phyloP scores from a whole-genome alignment of 1,140 invertebrate species.

The Drosophila ficusphila region DNA sequence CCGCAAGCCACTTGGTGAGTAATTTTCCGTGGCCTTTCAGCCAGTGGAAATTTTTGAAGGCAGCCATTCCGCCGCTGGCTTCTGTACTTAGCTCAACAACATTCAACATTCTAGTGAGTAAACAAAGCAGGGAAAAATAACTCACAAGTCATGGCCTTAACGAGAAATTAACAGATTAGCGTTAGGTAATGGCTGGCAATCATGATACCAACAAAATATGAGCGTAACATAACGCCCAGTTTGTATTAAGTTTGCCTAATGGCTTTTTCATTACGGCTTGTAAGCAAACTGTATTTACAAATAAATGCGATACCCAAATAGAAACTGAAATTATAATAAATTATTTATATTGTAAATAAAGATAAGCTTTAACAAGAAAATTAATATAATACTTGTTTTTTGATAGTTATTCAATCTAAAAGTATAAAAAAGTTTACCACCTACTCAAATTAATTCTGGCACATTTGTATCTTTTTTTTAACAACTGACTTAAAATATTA shows the following conservation, averaged over 20 bases:
- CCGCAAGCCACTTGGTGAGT: constrained; percentile 61
- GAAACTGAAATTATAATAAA: too few relatives aligned
- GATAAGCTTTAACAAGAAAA: too few relatives aligned
- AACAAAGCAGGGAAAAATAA: constrained; percentile 26
- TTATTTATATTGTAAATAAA: too few relatives aligned
- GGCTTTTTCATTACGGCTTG: not conserved
- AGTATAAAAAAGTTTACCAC: too few relatives aligned
- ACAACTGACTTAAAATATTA: too few relatives aligned
- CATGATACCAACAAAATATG: constrained; percentile 28
- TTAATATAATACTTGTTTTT: too few relatives aligned
- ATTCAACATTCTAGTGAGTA: constrained; percentile 20
- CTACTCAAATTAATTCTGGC: too few relatives aligned
- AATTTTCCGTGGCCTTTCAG: constrained; percentile 51
- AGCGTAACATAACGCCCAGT: not conserved
- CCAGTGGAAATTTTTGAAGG: constrained; percentile 23
- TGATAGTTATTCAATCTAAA: too few relatives aligned
- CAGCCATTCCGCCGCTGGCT: constrained; percentile 5
- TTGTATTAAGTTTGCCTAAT: not conserved
- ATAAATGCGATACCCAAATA: not conserved
- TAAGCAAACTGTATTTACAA: not conserved
- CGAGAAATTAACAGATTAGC: constrained; percentile 33
- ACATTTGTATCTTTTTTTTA: too few relatives aligned
- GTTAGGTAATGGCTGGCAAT: constrained; percentile 30
- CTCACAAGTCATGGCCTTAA: constrained; percentile 33
- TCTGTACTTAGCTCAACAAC: not conserved